Evolutionary conservation across 2,888 invertebrate genomes (phyloP).

Genomic region (Pimpla rufipes): DNA sequence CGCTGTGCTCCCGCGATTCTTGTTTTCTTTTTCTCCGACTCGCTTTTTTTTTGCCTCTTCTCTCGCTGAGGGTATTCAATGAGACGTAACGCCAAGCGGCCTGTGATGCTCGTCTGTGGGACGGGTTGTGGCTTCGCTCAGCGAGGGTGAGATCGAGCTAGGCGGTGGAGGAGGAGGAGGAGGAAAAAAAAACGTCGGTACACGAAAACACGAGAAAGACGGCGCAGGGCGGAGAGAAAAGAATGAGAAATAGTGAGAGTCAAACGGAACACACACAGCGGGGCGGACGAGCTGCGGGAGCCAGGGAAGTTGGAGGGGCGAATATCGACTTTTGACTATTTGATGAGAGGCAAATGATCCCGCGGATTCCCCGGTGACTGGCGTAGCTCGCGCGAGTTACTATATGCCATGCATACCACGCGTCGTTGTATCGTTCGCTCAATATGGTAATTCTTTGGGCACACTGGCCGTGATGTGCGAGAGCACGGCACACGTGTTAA

Average conservation of each 20-base stretch:
- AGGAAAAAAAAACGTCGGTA: conserved; percentile 51
- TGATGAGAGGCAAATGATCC: conserved; percentile 76
- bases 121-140: conserved; percentile 49
- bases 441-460: conserved; percentile 74
- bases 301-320: not conserved
- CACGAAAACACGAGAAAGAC: conserved; percentile 38
- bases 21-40: conserved; percentile 36
- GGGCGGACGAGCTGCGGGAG: not conserved
- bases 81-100: conserved; percentile 67
- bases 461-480: conserved; percentile 31
- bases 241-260: conserved; percentile 32
- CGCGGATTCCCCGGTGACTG: conserved; percentile 74
- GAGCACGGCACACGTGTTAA: conserved; percentile 39
- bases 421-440: conserved; percentile 71
- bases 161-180: conserved; percentile 7
- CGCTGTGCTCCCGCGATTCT: conserved; percentile 31
- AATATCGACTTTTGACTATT: conserved; percentile 80
- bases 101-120: conserved; percentile 52
- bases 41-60: conserved; percentile 28
- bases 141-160: conserved; percentile 41
- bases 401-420: not conserved
- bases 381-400: conserved; percentile 54
- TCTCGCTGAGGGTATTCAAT: conserved; percentile 66
- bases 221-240: conserved; percentile 40
- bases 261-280: not conserved